Percentiles rank a stretch among this genome's conserved stretches.
phyloP scores from a whole-genome alignment of 2,113 vertebrate species.

The human (Homo sapiens) region DNA sequence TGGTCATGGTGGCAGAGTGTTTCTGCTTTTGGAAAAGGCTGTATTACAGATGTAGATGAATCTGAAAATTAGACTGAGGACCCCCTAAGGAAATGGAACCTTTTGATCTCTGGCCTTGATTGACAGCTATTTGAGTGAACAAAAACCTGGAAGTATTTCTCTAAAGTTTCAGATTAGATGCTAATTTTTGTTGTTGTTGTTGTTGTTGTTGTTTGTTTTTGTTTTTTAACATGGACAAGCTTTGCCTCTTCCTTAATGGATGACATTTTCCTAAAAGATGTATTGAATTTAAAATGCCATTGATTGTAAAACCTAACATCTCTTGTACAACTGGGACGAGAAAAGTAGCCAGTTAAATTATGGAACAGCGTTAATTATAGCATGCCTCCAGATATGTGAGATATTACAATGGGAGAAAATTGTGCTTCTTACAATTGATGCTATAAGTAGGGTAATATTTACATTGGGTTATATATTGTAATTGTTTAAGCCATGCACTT shows the following conservation, averaged over 20 bases:
- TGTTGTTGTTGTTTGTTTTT: no score
- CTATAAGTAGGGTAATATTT: not conserved
- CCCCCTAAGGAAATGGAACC: not conserved
- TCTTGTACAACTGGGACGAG: not conserved
- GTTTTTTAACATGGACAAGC: not conserved
- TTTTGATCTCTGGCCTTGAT: not conserved
- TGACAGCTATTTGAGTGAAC: not conserved
- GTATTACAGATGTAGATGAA: not conserved
- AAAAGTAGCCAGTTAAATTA: slow-evolving; percentile 2
- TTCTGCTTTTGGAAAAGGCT: not conserved
- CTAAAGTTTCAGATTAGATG: not conserved
- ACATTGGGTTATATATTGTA: not conserved
- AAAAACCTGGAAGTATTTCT: not conserved
- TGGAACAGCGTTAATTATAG: not conserved
- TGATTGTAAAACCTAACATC: slow-evolving; percentile 28
- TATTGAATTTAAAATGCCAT: not conserved
- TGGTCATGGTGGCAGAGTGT: rapidly evolving
- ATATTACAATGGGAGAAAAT: not conserved
- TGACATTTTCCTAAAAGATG: not conserved
- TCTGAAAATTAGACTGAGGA: not conserved
- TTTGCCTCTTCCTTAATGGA: not conserved
- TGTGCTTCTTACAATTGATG: not conserved
- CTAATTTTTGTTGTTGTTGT: not conserved
- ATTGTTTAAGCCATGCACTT: not conserved
- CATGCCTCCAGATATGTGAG: not conserved